phyloP scores from a whole-genome alignment of 2,888 invertebrate genomes.

The Melitaea athalia region DNA sequence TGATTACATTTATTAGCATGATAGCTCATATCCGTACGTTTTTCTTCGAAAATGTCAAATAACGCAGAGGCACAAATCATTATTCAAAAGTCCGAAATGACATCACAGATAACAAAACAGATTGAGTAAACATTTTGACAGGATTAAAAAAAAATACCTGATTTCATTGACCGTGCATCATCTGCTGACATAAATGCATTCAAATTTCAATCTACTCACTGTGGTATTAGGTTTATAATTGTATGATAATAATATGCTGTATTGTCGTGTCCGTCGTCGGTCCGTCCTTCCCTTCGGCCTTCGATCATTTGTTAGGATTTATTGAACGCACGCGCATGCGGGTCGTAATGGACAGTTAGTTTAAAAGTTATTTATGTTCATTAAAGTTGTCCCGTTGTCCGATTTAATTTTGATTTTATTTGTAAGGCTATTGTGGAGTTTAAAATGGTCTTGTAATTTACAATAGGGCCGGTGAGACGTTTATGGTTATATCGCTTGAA shows the following conservation, averaged over 20 bases:
- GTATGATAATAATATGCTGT: conserved; percentile 3
- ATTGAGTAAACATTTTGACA: neutral
- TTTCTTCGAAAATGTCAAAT: no score
- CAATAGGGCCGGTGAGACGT: neutral
- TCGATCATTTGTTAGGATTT: conserved; percentile 18
- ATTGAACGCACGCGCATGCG: conserved; percentile 21
- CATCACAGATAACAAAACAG: no score
- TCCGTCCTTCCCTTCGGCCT: neutral
- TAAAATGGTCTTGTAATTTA: neutral
- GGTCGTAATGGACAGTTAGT: conserved; percentile 23
- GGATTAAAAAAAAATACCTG: neutral
- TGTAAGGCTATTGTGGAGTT: neutral
- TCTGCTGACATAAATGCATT: neutral
- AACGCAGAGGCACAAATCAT: no score
- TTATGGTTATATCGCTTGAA: no score
- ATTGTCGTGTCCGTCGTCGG: neutral
- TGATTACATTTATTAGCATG: no score
- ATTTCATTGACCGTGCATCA: neutral
- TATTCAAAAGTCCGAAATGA: no score
- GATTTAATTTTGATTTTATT: conserved; percentile 4
- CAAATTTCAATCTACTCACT: neutral
- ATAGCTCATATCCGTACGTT: no score
- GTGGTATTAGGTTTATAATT: neutral
- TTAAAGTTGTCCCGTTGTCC: conserved; percentile 11
- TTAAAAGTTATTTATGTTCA: conserved; percentile 21